Evolutionary conservation across 2,797 vertebrate species (phyloP).

Genomic region (Sebastes ruberrimus): DNA sequence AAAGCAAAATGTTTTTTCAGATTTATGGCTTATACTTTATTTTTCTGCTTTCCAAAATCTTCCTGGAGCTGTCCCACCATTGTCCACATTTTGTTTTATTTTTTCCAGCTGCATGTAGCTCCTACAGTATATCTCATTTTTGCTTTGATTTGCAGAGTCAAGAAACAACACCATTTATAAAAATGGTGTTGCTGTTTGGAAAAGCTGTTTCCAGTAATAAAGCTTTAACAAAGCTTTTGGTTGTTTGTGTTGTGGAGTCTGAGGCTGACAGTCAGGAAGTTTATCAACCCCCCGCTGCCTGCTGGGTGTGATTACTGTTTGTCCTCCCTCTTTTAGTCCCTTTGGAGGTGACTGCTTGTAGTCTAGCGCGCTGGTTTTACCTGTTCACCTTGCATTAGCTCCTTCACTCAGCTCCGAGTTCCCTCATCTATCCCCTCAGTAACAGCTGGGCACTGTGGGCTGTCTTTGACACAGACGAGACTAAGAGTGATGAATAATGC

Average conservation of each 20-base stretch:
- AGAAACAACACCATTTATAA: neutral
- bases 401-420: slow-evolving; percentile 34
- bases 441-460: slow-evolving; percentile 62
- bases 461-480: slow-evolving; percentile 66
- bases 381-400: slow-evolving; percentile 41
- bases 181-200: neutral
- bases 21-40: slow-evolving; percentile 22
- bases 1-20: neutral
- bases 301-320: neutral
- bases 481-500: slow-evolving; percentile 78
- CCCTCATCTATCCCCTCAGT: slow-evolving; percentile 40
- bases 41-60: slow-evolving; percentile 13
- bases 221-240: neutral
- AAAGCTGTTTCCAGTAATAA: neutral
- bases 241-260: slow-evolving; percentile 9
- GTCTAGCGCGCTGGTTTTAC: slow-evolving; percentile 17
- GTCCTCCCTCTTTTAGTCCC: slow-evolving; percentile 29
- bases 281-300: slow-evolving; percentile 4
- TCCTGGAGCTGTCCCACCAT: slow-evolving; percentile 29
- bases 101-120: slow-evolving; percentile 7
- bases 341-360: slow-evolving; percentile 29
- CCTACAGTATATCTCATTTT: neutral
- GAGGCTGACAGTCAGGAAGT: neutral
- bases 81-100: slow-evolving; percentile 9
- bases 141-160: neutral